Conservation (phyloP, 2,113 vertebrate species). For the Toxostoma redivivum region DNA sequence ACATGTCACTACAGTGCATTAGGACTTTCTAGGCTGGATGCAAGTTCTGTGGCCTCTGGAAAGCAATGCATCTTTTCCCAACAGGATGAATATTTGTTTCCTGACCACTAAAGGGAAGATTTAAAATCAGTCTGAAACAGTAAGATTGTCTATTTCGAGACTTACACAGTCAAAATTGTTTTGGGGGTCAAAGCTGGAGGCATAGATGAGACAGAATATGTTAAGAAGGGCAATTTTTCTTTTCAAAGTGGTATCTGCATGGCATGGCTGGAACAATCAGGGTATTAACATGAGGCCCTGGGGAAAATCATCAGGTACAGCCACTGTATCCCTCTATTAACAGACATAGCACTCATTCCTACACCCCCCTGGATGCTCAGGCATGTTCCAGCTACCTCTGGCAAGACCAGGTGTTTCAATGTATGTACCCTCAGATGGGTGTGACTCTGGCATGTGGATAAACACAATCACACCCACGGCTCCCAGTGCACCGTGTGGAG, state of each 20-base stretch:
- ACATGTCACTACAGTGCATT: neutral
- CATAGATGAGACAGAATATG: neutral
- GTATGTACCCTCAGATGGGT: neutral
- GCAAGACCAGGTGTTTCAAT: neutral
- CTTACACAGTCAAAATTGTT: neutral
- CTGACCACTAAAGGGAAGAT: neutral
- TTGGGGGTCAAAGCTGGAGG: neutral
- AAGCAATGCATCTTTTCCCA: slow-evolving; percentile 9
- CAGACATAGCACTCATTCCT: neutral
- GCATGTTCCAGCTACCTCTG: neutral
- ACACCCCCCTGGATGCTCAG: neutral
- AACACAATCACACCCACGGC: rapidly evolving
- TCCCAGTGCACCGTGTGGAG: neutral
- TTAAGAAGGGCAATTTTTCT: neutral
- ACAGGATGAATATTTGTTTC: neutral
- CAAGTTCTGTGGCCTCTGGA: neutral
- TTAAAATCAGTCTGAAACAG: neutral
- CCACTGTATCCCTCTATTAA: neutral
- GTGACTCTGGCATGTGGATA: neutral
- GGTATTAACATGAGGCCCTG: neutral
- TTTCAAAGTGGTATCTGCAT: neutral
- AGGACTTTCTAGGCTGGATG: neutral
- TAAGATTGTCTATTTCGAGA: neutral
- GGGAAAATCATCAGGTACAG: neutral
- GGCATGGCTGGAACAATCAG: neutral